Evolutionary conservation across 2,888 invertebrate species (phyloP).

Genomic region (Drosophila prostipennis): DNA sequence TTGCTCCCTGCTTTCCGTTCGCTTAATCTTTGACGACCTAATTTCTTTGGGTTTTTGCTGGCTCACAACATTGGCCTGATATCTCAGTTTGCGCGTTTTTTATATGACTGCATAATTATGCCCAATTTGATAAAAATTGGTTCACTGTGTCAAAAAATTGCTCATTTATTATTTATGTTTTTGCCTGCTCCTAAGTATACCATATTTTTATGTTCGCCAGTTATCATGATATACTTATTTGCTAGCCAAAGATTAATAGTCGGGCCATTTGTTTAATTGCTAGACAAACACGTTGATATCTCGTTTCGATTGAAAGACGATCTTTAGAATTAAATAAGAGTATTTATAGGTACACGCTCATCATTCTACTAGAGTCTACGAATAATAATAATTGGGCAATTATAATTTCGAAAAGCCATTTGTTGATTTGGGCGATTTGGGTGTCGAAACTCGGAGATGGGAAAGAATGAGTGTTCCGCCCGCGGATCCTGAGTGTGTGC

Average conservation of each 20-base stretch:
- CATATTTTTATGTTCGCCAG: conserved; percentile 14
- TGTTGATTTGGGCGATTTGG: conserved; percentile 12
- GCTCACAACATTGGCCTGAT: conserved; percentile 18
- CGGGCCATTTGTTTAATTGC: conserved; percentile 20
- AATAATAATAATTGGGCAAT: conserved; percentile 34
- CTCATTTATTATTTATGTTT: conserved; percentile 21
- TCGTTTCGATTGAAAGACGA: background rate
- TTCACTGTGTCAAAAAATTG: conserved; percentile 35
- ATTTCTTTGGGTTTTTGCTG: conserved; percentile 19
- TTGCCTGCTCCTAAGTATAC: conserved; percentile 12
- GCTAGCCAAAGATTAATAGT: conserved; percentile 3
- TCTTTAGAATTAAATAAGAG: background rate
- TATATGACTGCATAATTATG: conserved; percentile 32
- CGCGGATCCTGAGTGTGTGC: conserved; percentile 7
- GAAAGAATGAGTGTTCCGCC: conserved; percentile 24
- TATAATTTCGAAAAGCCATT: conserved; percentile 13
- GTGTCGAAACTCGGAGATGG: conserved; percentile 24
- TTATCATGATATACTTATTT: conserved; percentile 34
- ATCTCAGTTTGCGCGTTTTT: conserved; percentile 16
- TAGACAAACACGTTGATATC: conserved; percentile 13
- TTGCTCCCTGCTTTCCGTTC: conserved; percentile 32
- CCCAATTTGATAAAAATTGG: conserved; percentile 41
- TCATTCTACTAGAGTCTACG: conserved; percentile 3
- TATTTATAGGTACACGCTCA: conserved; percentile 6
- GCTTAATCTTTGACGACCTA: conserved; percentile 29